phyloP scores from a whole-genome alignment of 2,888 invertebrate genomes.

The Bruchidius siliquastri region DNA sequence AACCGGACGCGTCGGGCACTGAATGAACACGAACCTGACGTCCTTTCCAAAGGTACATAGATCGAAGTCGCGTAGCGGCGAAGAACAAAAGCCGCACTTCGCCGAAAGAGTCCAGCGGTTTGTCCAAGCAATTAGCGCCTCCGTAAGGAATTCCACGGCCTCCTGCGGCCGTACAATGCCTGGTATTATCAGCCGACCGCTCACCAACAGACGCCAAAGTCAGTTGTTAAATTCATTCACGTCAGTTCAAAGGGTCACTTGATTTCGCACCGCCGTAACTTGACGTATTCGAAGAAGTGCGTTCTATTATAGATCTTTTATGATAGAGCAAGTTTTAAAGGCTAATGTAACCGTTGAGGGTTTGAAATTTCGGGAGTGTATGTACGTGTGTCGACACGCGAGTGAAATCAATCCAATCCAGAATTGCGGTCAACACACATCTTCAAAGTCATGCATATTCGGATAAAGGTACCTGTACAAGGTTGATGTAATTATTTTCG shows the following conservation, averaged over 20 bases:
- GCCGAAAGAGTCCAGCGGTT: constrained; percentile 40
- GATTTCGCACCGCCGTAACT: not conserved
- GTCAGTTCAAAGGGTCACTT: constrained; percentile 10
- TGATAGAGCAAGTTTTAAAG: too few species aligned
- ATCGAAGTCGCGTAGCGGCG: constrained; percentile 13
- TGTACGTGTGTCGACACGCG: too few species aligned
- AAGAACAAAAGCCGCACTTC: constrained; percentile 31
- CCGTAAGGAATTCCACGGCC: constrained; percentile 43
- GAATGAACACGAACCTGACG: constrained; percentile 12
- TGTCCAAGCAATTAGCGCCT: constrained; percentile 45
- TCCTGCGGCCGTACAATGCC: constrained; percentile 31
- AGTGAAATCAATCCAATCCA: too few species aligned
- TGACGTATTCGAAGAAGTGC: not conserved
- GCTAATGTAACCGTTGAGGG: too few species aligned
- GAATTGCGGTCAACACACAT: too few species aligned
- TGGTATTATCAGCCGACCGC: constrained; percentile 30
- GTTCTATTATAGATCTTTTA: too few species aligned
- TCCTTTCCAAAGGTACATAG: constrained; percentile 33
- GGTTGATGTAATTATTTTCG: too few species aligned
- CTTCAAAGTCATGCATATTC: too few species aligned
- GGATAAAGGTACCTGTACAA: too few species aligned
- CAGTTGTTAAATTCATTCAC: constrained; percentile 32
- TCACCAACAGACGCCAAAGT: constrained; percentile 6
- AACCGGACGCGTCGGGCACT: constrained; percentile 9
- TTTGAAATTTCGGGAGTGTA: too few species aligned